Evolutionary conservation across 1,140 invertebrate species (phyloP), one percentile per base, ranked within the genome.

Genomic region (Stegodyphus mimosarum): DNA sequence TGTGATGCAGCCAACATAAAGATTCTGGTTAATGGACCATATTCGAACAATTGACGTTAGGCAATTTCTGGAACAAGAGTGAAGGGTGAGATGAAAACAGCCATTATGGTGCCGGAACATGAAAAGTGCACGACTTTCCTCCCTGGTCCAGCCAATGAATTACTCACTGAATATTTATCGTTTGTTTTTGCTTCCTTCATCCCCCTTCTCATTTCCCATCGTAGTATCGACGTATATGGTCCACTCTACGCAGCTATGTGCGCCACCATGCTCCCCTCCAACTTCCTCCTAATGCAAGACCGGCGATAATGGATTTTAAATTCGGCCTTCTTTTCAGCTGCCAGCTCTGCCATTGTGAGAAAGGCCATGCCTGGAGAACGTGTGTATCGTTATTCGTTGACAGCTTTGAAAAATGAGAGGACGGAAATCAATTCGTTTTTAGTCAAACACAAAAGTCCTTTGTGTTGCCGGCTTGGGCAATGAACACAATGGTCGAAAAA

Each of bases 401-500:
- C 71, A 74, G 80, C 80, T 66, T 70, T 83, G 80, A 83, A 83
- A 83, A 83, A 83, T 83, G 80, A 74, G 71, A 33, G 49, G 71
- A 64, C 80, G 71, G 63, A 83, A 73, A 83, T 83, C 80, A 83
- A 83, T 83, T 83, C 80, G 80, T 83, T 83, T 83, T 83, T 83
- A 74, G 80, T 15, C 60, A 74, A 83, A 74, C 71, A 83, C 80
- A 83, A 73, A 83, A 74, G 80, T 53, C 7, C 77, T 60, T 70
- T 79, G 64, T 79, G 77, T 79, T 63, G 9, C 18, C 60, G 33
- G 77, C 77, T 50, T 11, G 33, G 33, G 63, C 55, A 64, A 64
- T 49, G 64, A 69, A 79, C 66, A 76, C 72, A 76, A 66, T 53
- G 17, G 18, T 13, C 66, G 66, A 79, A 79, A 70, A 79, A 79